Base-by-base conservation (phyloP, 2,113 vertebrate species). In the Brachypteracias leptosomus region DNA sequence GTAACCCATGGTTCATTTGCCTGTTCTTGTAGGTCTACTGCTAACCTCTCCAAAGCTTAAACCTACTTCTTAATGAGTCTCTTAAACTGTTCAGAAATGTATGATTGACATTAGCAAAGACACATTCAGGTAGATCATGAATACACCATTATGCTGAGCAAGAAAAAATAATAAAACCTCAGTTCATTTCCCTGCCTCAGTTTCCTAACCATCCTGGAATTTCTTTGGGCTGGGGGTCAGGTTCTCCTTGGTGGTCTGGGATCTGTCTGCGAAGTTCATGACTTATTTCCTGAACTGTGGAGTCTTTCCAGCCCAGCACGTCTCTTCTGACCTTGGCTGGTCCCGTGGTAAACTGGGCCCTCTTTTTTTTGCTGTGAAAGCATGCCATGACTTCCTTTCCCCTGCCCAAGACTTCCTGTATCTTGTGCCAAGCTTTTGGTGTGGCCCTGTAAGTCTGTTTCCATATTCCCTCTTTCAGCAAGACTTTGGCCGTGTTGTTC, bases 391-490 rank as follows among this genome's bases (percentile, higher is more conserved):
- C 96, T 97, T 97, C 93, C 93, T 78, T 95, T 95, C 76, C 73
- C 84, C 87, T 95, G 77, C 93, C 93, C 93, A 92, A 89, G 89
- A 65, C 93, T 95, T 97, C 96, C 94, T 89, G 57, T 75, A 33
- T 59, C 61, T 91, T 47, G 29, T 85, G 96, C 96, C 96, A 97
- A 95, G 91, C 89, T 95, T 96, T 97, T 97, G 91, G 93, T 97
- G 94, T 95, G 95, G 96, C 94, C 86, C 73, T 75, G 73, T 74
- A 91, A 87, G 80, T 91, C 91, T 94, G 80, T 91, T 96, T 95
- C 94, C 77, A 92, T 95, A 78, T 89, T 96, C 77, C 65, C 16
- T 33, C 66, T 83, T 94, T 94, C 96, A 85, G 90, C 94, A 61
- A 89, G 84, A 61, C 68, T 96, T 95, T 93, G 81, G 91, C 91